Base-by-base conservation (phyloP, 2,797 vertebrate genomes). In the Bradypodion ventrale region DNA sequence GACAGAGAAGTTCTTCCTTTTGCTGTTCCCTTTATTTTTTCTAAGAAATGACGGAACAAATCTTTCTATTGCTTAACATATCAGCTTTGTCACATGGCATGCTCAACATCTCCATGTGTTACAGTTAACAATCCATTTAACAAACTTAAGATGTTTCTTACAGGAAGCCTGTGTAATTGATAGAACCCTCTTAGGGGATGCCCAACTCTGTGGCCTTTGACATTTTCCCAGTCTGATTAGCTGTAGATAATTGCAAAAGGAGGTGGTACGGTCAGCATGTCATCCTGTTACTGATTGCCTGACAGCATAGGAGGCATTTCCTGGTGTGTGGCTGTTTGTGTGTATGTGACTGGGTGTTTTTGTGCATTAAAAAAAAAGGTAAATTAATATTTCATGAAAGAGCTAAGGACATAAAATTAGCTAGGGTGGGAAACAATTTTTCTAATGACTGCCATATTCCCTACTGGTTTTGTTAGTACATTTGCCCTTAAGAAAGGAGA, bases 171-270 rank as follows among this genome's bases (percentile, higher is more conserved):
- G 19, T 29, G 70, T 68, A 66, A 63, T 12, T 42, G 78, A 75
- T 87, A 65, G 75, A 80, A 81, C 83, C 85, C 75, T 83, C 49
- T 63, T 62, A 75, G 81, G 83, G 81, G 78, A 56, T 73, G 16
- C 65, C 29, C 25, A 32, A 7, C 29, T 19, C 21, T 1, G 27
- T 32, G 37, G 35, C n/a, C 35, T 32, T 42, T 40, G 32, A 52
- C 25, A 56, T 42, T 74, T 37, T 16, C 16, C 35, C 70, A 66
- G 21, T 74, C 60, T 65, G 52, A 49, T 12, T 52, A 46, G 74
- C n/a, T 62, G 32, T 15, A 15, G 72, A 37, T 62, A 60, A 70
- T 70, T 83, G 75, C 49, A 35, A 9, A 60, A 69, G 9, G 65
- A 44, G 46, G 23, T 59, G 65, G 37, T 25, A 15, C 13, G 69